A percentile compares a stretch with the other conserved stretches of the same genome.
Evolutionary conservation across 2,888 invertebrate genomes (phyloP).

Genomic region (Phalangium opilio): DNA sequence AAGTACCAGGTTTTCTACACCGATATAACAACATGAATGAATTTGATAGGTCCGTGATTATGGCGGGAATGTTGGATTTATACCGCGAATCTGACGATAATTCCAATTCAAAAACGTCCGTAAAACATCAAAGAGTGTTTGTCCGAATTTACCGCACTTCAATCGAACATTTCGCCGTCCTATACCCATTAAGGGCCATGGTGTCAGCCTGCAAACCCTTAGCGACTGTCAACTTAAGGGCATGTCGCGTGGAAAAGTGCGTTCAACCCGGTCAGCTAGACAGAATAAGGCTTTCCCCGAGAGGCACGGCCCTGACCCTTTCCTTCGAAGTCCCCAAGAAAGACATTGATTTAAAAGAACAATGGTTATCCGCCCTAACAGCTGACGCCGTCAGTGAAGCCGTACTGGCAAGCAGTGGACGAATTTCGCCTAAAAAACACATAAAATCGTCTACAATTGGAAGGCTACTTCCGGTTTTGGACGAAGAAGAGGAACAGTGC

Average conservation of each 20-base stretch:
- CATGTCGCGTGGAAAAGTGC: conserved; percentile 11
- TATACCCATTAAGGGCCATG: conserved; percentile 20
- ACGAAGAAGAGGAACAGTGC: too few species aligned
- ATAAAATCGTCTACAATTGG: too few species aligned
- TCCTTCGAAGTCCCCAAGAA: not conserved
- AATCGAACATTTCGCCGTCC: conserved; percentile 21
- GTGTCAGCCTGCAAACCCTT: conserved; percentile 18
- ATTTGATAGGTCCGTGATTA: not conserved
- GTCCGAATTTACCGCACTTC: conserved; percentile 21
- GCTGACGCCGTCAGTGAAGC: not conserved
- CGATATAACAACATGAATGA: not conserved
- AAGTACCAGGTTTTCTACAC: not conserved
- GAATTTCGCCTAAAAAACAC: too few species aligned
- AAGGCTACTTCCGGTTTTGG: too few species aligned
- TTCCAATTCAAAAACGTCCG: not conserved
- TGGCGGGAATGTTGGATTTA: not conserved
- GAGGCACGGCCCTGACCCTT: conserved; percentile 2
- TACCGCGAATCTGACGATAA: not conserved
- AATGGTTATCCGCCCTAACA: not conserved
- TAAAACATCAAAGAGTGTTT: conserved; percentile 14
- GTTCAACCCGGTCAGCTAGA: conserved; percentile 3
- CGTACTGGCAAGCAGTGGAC: too few species aligned
- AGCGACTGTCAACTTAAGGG: conserved; percentile 13
- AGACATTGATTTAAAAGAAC: too few species aligned
- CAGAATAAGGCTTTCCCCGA: conserved; percentile 12